These are phyloP conservation scores for Podabrus alpinus DNA, from an alignment of 2,888 invertebrate species.

Conservation along the genomic window DNA sequence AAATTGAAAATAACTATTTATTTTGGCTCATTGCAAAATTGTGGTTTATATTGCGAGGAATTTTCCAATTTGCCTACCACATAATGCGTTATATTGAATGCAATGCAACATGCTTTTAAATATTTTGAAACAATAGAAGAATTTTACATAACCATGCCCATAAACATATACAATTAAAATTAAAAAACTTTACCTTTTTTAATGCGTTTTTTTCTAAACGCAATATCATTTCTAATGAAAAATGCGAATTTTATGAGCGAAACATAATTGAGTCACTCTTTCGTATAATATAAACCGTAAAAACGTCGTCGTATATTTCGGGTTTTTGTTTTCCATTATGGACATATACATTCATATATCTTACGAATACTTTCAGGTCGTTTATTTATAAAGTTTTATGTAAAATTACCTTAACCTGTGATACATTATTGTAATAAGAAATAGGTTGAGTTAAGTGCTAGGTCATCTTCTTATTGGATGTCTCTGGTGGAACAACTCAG, in stretches of 20 bases:
- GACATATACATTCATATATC: neutral
- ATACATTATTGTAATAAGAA: conserved; percentile 11
- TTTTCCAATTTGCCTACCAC: neutral
- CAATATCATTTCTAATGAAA: neutral
- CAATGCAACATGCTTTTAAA: neutral
- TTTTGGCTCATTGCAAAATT: neutral
- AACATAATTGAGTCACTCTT: neutral
- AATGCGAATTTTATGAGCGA: neutral
- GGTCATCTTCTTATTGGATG: conserved; percentile 21
- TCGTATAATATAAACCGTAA: neutral
- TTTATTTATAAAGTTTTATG: neutral
- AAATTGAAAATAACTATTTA: neutral
- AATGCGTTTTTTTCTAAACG: neutral
- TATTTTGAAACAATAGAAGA: neutral
- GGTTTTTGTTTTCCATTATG: neutral
- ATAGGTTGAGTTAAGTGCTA: conserved; percentile 10
- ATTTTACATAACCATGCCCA: neutral
- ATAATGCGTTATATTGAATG: neutral
- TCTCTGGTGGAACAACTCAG: conserved; percentile 18
- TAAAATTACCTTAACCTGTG: conserved; percentile 17
- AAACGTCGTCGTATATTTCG: neutral
- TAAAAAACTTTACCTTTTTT: neutral
- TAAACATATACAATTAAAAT: neutral
- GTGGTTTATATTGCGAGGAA: neutral
- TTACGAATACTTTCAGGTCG: neutral